Evolutionary conservation across 2,888 invertebrate genomes (phyloP), one percentile per base, ranked within the genome.

Genomic region (Leptura quadrifasciata): DNA sequence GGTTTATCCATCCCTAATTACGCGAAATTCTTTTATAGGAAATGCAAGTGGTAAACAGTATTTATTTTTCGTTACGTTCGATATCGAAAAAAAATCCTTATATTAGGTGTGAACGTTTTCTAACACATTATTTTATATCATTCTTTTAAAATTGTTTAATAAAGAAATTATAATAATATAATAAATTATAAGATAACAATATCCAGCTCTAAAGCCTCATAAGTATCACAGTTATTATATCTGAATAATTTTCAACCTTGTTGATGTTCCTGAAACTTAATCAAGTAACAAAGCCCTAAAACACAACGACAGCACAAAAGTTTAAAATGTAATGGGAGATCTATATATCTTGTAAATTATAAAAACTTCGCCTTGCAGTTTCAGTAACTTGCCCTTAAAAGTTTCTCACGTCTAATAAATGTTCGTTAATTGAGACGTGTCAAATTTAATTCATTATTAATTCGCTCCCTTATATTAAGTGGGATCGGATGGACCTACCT

Each of bases 351-450:
- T 57, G 57, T 57, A 57, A 18, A 57, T 57, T 10, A 20, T 39
- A 35, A 47, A 64, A 64, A 64, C 63, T 39, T 39, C 39, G 17
- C 15, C 18, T 54, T n/a, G 24, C 67, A 27, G 24, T 54, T 24
- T 31, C 27, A 21, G 27, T 31, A 27, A 20, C 61, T 63, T 63
- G n/a, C 35, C 6, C 55, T 31, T 68, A 68, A 68, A 68, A 68
- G 47, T 68, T 68, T 20, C 27, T 5, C 35, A 20, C 27, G 15
- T 35, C 31, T 31, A 57, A 54, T 57, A 31, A 57, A 57, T 68
- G 55, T 68, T 60, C 35, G 10, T 63, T 57, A 68, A 68, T 55
- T 55, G 68, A 57, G 68, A 68, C 54, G 55, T 68, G 65, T 52
- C 65, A 17, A 54, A 67, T 52, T n/a, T 52, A 24, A 68, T 68